These are phyloP conservation scores for Rhingia rostrata DNA, from an alignment of 2,888 invertebrate genomes.

Conservation along the genomic window DNA sequence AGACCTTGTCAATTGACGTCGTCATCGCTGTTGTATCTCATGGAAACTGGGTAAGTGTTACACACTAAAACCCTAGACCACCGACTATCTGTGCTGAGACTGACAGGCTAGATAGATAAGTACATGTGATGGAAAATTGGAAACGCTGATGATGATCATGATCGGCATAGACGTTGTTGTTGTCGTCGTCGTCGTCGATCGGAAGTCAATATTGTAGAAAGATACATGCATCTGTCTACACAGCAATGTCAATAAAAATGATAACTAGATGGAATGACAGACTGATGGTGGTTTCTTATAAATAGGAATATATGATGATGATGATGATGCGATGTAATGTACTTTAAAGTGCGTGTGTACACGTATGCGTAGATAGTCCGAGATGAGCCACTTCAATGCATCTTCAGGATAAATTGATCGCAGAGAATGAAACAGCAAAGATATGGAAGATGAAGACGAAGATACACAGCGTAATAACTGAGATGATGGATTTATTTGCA, in stretches of 20 bases:
- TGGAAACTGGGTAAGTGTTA: slow-evolving; percentile 74
- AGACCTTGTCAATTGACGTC: slow-evolving; percentile 70
- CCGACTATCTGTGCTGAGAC: slow-evolving; percentile 38
- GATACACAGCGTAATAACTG: slow-evolving; percentile 50
- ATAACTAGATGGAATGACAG: slow-evolving; percentile 66
- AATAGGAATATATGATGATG: slow-evolving; percentile 23
- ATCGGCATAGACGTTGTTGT: neutral
- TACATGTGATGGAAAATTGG: slow-evolving; percentile 52
- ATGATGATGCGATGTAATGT: slow-evolving; percentile 39
- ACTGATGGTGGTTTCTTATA: slow-evolving; percentile 50
- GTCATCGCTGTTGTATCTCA: slow-evolving; percentile 46
- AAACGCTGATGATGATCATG: slow-evolving; percentile 34
- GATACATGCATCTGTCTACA: slow-evolving; percentile 59
- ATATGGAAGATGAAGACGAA: slow-evolving; percentile 4
- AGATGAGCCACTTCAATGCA: slow-evolving; percentile 50
- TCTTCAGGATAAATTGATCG: slow-evolving; percentile 56
- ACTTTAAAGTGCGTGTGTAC: slow-evolving; percentile 23
- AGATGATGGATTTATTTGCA: slow-evolving; percentile 73
- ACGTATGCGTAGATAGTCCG: slow-evolving; percentile 27
- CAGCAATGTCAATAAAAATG: slow-evolving; percentile 65
- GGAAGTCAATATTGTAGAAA: slow-evolving; percentile 58
- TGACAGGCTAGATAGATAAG: slow-evolving; percentile 41
- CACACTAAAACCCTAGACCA: slow-evolving; percentile 72
- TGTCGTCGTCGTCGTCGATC: slow-evolving; percentile 35
- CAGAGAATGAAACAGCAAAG: slow-evolving; percentile 21